phyloP scores from a whole-genome alignment of 2,888 invertebrate genomes.

The Ochropacha duplaris region DNA sequence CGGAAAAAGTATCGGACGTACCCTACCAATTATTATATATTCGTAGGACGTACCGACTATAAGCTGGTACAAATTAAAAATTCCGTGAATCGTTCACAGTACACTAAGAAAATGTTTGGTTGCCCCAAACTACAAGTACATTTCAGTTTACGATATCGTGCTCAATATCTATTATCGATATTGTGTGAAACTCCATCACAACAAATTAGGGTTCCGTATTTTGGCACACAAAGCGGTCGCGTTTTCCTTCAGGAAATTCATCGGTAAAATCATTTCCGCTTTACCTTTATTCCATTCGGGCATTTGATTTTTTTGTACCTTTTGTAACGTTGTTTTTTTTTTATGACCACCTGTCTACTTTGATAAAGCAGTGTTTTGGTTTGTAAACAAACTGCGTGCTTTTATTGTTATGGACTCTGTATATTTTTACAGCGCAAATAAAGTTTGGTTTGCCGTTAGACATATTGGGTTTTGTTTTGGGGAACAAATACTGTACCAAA shows the following conservation, averaged over 20 bases:
- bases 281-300: slow-evolving; percentile 31
- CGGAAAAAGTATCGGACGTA: too few relatives aligned
- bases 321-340: slow-evolving; percentile 22
- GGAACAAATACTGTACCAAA: neutral
- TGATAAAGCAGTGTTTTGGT: neutral
- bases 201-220: slow-evolving; percentile 46
- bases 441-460: neutral
- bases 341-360: slow-evolving; percentile 1
- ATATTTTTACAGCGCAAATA: slow-evolving; percentile 1
- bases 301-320: slow-evolving; percentile 25
- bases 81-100: neutral
- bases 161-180: slow-evolving; percentile 9
- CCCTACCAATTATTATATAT: too few relatives aligned
- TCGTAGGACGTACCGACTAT: too few relatives aligned
- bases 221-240: slow-evolving; percentile 37
- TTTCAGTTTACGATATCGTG: slow-evolving; percentile 22
- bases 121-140: neutral
- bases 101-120: neutral
- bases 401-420: neutral
- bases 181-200: slow-evolving; percentile 43
- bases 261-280: slow-evolving; percentile 56
- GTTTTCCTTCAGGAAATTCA: slow-evolving; percentile 55
- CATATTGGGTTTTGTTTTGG: neutral
- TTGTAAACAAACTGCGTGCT: neutral
- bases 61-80: too few relatives aligned